phyloP scores from a whole-genome alignment of 2,113 vertebrate species.

The Oryzias celebensis region DNA sequence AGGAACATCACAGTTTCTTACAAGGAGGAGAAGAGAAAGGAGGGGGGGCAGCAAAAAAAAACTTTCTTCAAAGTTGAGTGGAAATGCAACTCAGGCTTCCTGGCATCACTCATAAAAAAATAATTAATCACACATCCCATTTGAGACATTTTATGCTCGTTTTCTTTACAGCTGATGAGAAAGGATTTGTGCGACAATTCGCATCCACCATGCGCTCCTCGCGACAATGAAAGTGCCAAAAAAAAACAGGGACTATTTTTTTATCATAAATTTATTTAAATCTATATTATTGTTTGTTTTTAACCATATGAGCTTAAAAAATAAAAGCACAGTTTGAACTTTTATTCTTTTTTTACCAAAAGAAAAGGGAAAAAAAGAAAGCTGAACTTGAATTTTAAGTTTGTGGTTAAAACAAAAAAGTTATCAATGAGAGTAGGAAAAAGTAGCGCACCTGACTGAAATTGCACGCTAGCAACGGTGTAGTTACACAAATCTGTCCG shows the following conservation, averaged over 20 bases:
- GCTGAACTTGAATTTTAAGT: constrained; percentile 60
- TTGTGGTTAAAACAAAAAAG: constrained; percentile 28
- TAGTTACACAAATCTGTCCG: constrained; percentile 10
- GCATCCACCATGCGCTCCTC: constrained; percentile 61
- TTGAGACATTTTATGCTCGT: constrained; percentile 2
- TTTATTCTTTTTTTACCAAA: too few relatives aligned
- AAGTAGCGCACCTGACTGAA: background rate
- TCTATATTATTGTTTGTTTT: too few relatives aligned
- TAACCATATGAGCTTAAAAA: too few relatives aligned
- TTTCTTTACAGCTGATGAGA: constrained; percentile 36
- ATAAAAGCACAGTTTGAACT: too few relatives aligned
- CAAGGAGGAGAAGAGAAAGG: constrained; percentile 21
- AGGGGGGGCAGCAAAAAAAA: background rate
- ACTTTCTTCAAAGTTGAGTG: constrained; percentile 56
- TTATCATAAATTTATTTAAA: too few relatives aligned
- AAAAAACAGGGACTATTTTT: too few relatives aligned
- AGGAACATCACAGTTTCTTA: constrained; percentile 76
- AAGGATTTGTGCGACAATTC: constrained; percentile 6
- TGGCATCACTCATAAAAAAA: constrained; percentile 45
- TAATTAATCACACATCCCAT: background rate
- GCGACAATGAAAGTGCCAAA: constrained; percentile 54
- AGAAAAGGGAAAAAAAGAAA: constrained; percentile 11
- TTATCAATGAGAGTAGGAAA: constrained; percentile 57
- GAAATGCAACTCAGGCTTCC: constrained; percentile 55
- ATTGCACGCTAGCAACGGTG: constrained; percentile 9